These are phyloP conservation scores for Scaptomyza tumidula DNA, from an alignment of 2,888 invertebrate genomes.

Conservation along the genomic window DNA sequence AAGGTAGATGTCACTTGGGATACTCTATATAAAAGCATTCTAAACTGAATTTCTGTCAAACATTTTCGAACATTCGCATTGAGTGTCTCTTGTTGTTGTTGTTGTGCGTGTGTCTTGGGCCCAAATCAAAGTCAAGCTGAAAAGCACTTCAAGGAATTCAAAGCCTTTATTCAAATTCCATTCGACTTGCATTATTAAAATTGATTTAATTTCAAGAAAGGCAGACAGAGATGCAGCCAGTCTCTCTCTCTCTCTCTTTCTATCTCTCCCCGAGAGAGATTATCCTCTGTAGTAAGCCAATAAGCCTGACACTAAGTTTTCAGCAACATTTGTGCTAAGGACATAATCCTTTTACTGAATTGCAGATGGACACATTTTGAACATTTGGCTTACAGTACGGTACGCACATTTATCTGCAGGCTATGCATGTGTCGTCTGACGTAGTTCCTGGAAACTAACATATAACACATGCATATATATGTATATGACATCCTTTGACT, in stretches of 20 bases:
- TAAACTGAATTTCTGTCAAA: neutral
- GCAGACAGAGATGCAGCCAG: neutral
- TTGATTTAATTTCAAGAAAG: slow-evolving; percentile 26
- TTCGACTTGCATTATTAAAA: slow-evolving; percentile 23
- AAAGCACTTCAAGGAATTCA: slow-evolving; percentile 2
- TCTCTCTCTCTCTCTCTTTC: neutral
- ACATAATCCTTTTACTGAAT: slow-evolving; percentile 49
- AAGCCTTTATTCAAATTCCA: slow-evolving; percentile 16
- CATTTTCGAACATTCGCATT: neutral
- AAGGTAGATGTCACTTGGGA: neutral
- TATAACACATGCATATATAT: neutral
- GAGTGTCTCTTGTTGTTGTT: neutral
- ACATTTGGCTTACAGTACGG: neutral
- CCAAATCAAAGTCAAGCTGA: slow-evolving; percentile 18
- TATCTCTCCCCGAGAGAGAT: slow-evolving; percentile 15
- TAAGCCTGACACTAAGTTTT: slow-evolving; percentile 27
- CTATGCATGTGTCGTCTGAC: neutral
- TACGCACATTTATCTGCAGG: slow-evolving; percentile 3
- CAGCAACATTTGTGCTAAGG: slow-evolving; percentile 32
- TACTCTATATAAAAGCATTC: neutral
- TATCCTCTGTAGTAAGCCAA: slow-evolving; percentile 26
- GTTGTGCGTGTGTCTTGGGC: neutral
- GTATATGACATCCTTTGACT: slow-evolving; percentile 19
- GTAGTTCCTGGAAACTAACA: slow-evolving; percentile 8
- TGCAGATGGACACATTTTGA: slow-evolving; percentile 3